phyloP scores from a whole-genome alignment of 2,888 invertebrate genomes.

The Argyresthia goedartella region DNA sequence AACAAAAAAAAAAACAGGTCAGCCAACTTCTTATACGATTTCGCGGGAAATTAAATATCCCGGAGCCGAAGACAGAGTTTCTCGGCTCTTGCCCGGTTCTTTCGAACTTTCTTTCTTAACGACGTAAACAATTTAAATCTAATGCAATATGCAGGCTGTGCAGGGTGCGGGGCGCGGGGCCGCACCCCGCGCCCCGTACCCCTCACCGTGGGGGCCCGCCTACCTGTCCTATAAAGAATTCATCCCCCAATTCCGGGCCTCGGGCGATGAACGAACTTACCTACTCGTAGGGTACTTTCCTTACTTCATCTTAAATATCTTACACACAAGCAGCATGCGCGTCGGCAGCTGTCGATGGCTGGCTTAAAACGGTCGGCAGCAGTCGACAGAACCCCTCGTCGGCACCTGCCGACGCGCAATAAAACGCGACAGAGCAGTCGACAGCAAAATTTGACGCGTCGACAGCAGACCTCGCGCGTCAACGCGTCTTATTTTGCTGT shows the following conservation, averaged over 20 bases:
- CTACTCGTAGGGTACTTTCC: neutral
- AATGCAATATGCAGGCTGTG: conserved; percentile 56
- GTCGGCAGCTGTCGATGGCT: too few relatives aligned
- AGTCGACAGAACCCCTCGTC: too few relatives aligned
- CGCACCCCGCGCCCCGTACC: conserved; percentile 27
- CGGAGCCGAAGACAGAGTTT: conserved; percentile 21
- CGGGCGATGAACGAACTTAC: conserved; percentile 17
- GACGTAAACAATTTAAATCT: conserved; percentile 69
- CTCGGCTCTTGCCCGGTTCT: conserved; percentile 33
- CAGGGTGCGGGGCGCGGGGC: too few relatives aligned
- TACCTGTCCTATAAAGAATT: conserved; percentile 57
- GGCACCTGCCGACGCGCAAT: too few relatives aligned
- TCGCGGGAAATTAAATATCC: conserved; percentile 22
- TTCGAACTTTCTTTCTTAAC: conserved; percentile 60
- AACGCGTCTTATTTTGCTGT: too few relatives aligned
- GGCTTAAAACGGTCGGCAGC: too few relatives aligned
- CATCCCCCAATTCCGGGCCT: conserved; percentile 36
- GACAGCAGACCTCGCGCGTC: too few relatives aligned
- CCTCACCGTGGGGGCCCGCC: conserved; percentile 18
- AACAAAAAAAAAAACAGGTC: neutral
- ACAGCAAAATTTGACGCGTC: too few relatives aligned
- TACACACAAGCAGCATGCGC: too few relatives aligned
- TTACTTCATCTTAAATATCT: too few relatives aligned
- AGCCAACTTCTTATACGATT: neutral
- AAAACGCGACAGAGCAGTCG: too few relatives aligned